These are phyloP conservation scores for Synanthedon myopaeformis DNA, from an alignment of 2,888 invertebrate genomes.

Conservation along the genomic window DNA sequence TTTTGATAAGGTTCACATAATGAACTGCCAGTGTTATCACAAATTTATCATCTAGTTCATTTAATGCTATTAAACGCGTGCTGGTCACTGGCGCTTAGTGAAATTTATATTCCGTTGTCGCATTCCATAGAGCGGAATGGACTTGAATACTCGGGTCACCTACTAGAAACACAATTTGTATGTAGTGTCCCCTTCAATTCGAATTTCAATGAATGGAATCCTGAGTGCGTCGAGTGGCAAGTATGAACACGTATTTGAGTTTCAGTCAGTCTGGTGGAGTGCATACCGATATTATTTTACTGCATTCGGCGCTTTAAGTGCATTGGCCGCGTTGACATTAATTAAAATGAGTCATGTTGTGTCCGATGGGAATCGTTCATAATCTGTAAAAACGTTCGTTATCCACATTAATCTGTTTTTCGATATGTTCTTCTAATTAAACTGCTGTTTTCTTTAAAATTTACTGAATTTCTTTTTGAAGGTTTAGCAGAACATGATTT, in stretches of 20 bases:
- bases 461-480: too few relatives aligned
- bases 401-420: not conserved
- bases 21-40: not conserved
- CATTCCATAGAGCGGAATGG: not conserved
- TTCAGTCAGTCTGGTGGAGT: conserved; percentile 24
- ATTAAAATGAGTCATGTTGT: conserved; percentile 47
- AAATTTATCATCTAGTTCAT: not conserved
- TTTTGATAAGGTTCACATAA: too few relatives aligned
- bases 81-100: not conserved
- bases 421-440: too few relatives aligned
- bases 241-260: conserved; percentile 15
- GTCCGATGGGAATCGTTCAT: conserved; percentile 28
- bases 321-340: conserved; percentile 50
- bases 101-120: conserved; percentile 1
- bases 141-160: not conserved
- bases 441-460: too few relatives aligned
- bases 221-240: conserved; percentile 11
- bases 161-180: not conserved
- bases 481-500: too few relatives aligned
- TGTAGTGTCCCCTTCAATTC: conserved; percentile 1
- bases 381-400: not conserved
- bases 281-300: conserved; percentile 31
- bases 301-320: conserved; percentile 30
- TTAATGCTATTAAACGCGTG: not conserved
- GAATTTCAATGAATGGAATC: conserved; percentile 12